phyloP scores from a whole-genome alignment of 2,797 vertebrate species.

The Moxostoma hubbsi region DNA sequence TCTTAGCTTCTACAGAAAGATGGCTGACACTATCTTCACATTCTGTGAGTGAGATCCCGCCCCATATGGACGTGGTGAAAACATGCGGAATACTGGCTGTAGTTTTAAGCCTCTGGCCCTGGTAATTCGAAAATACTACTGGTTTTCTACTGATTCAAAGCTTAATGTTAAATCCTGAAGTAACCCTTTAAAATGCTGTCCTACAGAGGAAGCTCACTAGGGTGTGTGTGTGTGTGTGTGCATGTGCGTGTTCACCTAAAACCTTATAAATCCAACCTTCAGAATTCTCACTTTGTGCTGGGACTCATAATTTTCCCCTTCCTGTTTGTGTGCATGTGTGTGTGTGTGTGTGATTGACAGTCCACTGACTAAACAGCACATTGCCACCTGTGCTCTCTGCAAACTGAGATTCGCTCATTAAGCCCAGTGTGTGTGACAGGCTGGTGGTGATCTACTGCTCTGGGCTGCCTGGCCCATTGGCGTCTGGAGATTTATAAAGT shows the following conservation, averaged over 20 bases:
- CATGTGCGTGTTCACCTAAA: neutral
- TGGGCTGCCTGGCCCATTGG: constrained; percentile 40
- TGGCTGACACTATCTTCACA: too few species aligned
- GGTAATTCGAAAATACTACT: too few species aligned
- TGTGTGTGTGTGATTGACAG: constrained; percentile 51
- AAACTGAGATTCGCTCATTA: constrained; percentile 56
- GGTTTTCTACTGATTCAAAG: too few species aligned
- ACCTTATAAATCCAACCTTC: constrained; percentile 25
- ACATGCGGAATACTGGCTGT: too few species aligned
- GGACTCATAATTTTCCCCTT: constrained; percentile 24
- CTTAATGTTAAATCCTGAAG: too few species aligned
- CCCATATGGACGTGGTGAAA: too few species aligned
- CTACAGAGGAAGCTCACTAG: too few species aligned
- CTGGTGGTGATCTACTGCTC: constrained; percentile 53
- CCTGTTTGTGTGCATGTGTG: constrained; percentile 21
- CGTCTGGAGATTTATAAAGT: constrained; percentile 52
- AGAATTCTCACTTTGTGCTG: constrained; percentile 25
- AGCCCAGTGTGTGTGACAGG: constrained; percentile 51
- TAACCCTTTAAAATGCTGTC: too few species aligned
- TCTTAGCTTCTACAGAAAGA: too few species aligned
- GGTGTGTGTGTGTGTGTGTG: too few species aligned
- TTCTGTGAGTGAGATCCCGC: too few species aligned
- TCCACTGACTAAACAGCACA: constrained; percentile 44
- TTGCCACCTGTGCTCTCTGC: constrained; percentile 49
- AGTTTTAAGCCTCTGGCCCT: too few species aligned